Evolutionary conservation across 2,888 invertebrate genomes (phyloP).

Genomic region (Diarsia mendica): DNA sequence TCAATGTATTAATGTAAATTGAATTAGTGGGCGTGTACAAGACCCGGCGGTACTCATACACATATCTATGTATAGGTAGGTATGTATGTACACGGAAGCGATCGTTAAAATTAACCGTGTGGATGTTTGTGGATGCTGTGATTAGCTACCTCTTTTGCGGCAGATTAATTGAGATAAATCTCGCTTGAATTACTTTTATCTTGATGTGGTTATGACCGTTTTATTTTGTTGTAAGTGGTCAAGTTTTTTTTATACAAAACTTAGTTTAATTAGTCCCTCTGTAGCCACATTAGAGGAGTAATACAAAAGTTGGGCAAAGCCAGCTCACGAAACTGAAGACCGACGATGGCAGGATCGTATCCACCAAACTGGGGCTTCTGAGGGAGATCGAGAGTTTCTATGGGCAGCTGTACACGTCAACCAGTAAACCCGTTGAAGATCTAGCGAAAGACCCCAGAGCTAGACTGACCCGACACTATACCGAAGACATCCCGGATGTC

Average conservation of each 20-base stretch:
- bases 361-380: too few relatives aligned
- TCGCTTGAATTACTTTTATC: slow-evolving; percentile 19
- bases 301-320: too few relatives aligned
- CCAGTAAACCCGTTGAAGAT: too few relatives aligned
- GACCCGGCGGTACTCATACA: slow-evolving; percentile 60
- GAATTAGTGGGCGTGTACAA: slow-evolving; percentile 85
- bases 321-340: too few relatives aligned
- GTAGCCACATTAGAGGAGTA: too few relatives aligned
- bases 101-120: slow-evolving; percentile 36
- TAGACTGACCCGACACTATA: too few relatives aligned
- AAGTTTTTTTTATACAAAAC: neutral
- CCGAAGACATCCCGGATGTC: too few relatives aligned
- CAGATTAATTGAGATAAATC: slow-evolving; percentile 47
- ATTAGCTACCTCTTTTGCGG: slow-evolving; percentile 50
- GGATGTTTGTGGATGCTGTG: slow-evolving; percentile 37
- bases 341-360: too few relatives aligned
- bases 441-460: too few relatives aligned
- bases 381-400: too few relatives aligned
- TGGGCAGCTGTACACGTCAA: too few relatives aligned
- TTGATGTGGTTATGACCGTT: neutral
- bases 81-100: slow-evolving; percentile 47
- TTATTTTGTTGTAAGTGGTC: neutral
- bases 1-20: slow-evolving; percentile 81
- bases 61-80: slow-evolving; percentile 14
- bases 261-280: neutral